A percentile compares a stretch with the other conserved stretches of the same genome.
Conservation (phyloP, 2,797 vertebrate species). For the Enteromius viviparus region DNA sequence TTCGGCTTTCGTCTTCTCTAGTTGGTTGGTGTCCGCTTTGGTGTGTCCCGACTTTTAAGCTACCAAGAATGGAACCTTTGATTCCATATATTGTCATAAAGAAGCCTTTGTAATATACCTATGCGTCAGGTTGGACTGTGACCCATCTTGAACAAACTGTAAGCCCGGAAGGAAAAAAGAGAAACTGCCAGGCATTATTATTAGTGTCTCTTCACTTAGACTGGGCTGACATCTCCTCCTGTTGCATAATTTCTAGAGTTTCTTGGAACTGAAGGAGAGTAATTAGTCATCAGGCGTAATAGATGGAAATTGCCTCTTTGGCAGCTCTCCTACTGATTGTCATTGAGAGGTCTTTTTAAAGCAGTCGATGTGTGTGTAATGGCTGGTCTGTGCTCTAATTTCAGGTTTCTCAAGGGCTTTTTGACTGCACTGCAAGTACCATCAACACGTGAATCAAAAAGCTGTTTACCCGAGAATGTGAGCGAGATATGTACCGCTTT, state of each 20-base stretch:
- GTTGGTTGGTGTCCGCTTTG: too few species aligned
- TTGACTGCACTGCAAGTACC: not conserved
- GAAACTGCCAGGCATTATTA: slow-evolving; percentile 2
- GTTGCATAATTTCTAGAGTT: slow-evolving; percentile 28
- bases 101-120: not conserved
- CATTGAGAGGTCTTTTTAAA: slow-evolving; percentile 33
- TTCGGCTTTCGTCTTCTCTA: too few species aligned
- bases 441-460: slow-evolving; percentile 20
- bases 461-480: slow-evolving; percentile 1
- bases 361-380: slow-evolving; percentile 19
- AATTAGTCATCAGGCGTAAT: slow-evolving; percentile 42
- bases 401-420: not conserved
- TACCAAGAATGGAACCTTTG: not conserved
- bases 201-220: slow-evolving; percentile 2
- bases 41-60: too few species aligned
- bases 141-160: not conserved
- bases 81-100: not conserved
- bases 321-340: slow-evolving; percentile 36
- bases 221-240: not conserved
- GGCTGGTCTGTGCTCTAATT: not conserved
- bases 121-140: not conserved
- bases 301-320: slow-evolving; percentile 36
- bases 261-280: slow-evolving; percentile 37
- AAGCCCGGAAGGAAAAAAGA: not conserved
- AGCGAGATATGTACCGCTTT: not conserved